A percentile compares a stretch with the other conserved stretches of the same genome.
These are phyloP conservation scores for Microtus richardsoni DNA, from an alignment of 2,113 vertebrate genomes.

Conservation along the genomic window DNA sequence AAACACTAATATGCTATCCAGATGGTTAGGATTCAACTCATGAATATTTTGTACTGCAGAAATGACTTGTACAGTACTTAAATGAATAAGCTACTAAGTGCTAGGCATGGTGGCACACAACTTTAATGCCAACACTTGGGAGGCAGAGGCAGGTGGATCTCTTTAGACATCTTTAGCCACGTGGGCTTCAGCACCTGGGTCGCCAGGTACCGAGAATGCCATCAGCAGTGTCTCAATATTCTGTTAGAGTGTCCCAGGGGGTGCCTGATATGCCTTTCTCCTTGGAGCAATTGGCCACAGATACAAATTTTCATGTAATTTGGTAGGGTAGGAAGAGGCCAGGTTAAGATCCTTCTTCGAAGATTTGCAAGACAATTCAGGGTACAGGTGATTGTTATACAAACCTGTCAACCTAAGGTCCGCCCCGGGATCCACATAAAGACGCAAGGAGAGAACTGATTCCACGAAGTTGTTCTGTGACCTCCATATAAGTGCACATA, in stretches of 20 bases:
- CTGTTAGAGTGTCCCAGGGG: neutral
- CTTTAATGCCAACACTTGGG: neutral
- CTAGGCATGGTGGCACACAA: neutral
- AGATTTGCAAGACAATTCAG: too few species aligned
- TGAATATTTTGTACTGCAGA: conserved; percentile 23
- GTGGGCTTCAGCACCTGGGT: neutral
- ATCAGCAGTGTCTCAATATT: neutral
- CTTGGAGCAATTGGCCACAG: neutral
- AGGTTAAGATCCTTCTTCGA: neutral
- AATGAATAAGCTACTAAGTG: neutral
- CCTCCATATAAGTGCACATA: neutral
- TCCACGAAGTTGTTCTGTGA: neutral
- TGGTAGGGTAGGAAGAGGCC: neutral
- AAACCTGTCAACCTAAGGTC: neutral
- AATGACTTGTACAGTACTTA: neutral
- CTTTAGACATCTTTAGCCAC: neutral
- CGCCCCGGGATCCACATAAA: neutral
- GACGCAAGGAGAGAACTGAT: neutral
- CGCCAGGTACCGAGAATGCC: neutral
- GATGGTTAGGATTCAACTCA: conserved; percentile 28
- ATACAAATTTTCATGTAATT: neutral
- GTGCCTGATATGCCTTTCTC: neutral
- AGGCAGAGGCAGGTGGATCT: neutral
- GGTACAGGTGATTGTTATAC: neutral
- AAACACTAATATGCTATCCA: neutral